phyloP scores from a whole-genome alignment of 2,888 invertebrate species.

The Poecilobothrus nobilitatus region DNA sequence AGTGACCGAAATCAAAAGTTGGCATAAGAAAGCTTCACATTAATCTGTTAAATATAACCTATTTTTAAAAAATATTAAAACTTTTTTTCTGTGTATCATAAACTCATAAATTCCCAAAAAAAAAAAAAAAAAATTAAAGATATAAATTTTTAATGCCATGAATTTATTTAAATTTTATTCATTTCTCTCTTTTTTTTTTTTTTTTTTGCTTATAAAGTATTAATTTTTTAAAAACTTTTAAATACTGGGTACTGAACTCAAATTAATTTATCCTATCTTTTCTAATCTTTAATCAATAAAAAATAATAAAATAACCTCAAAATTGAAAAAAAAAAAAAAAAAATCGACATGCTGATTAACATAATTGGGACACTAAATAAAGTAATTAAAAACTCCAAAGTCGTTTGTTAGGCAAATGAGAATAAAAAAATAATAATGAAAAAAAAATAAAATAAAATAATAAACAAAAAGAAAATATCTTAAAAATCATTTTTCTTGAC shows the following conservation, averaged over 20 bases:
- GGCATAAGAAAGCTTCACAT: too few relatives aligned
- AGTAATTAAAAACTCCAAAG: slow-evolving; percentile 8
- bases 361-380: slow-evolving; percentile 7
- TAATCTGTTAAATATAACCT: too few relatives aligned
- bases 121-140: not conserved
- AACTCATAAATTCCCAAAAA: too few relatives aligned
- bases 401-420: slow-evolving; percentile 7
- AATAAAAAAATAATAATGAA: not conserved
- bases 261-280: slow-evolving; percentile 1
- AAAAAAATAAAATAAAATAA: not conserved
- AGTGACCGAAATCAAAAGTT: too few relatives aligned
- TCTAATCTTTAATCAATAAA: not conserved
- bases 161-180: slow-evolving; percentile 1
- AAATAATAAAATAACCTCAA: not conserved
- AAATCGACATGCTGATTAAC: slow-evolving; percentile 9
- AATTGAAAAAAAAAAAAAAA: not conserved
- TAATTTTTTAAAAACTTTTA: not conserved
- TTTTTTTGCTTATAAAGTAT: not conserved
- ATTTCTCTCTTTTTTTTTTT: not conserved
- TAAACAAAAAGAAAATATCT: not conserved
- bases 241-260: slow-evolving; percentile 1
- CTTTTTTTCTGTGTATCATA: too few relatives aligned
- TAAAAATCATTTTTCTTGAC: not conserved
- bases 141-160: not conserved
- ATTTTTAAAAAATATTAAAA: too few relatives aligned